Evolutionary conservation across 2,888 invertebrate genomes (phyloP), one percentile per base, ranked within the genome.

Genomic region (Temnothorax unifasciatus): DNA sequence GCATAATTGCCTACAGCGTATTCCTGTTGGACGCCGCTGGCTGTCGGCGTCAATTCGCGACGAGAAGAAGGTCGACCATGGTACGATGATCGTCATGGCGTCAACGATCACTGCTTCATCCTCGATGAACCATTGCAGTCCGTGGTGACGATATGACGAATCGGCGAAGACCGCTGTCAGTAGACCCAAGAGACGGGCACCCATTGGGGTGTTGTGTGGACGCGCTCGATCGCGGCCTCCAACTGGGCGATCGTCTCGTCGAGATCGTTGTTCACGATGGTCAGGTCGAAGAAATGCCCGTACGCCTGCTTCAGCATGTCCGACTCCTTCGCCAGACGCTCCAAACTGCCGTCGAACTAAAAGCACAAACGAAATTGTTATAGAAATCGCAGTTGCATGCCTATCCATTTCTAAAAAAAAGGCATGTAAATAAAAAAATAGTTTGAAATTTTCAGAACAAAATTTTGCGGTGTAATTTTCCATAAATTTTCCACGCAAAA

Each of bases 261-360:
- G 88, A 99, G 99, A 96, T 99, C 99, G 96, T 99, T 99, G 96
- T 99, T 99, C 88, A 99, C 98, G 93, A 99, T 99, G 91, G 98
- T 98, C 95, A 99, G 96, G 96, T 99, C 99, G 96, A 99, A 99
- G 95, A 98, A 98, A 95, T 99, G 99, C 64, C 99, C 99, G 96
- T 99, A 99, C 18, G 99, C 98, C 94, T 98, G 98, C 54, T 99
- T 97, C 87, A 99, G 96, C 95, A 99, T 97, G 92, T 99, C 99
- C 74, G 99, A 99, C 95, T 99, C 99, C 92, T 98, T 98, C 44
- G 99, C 98, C 89, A 99, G 96, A 83, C 99, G 97, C 95, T 99
- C 99, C 94, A 99, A 96, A 92, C 99, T 99, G 83, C 99, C 99
- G 95, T 99, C 99, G 94, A 98, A 99, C 99, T 99, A 96, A 52